Conservation (phyloP, 30 jellyfish, hydroid and myxozoan genomes). For the Cassiopea andromeda region DNA sequence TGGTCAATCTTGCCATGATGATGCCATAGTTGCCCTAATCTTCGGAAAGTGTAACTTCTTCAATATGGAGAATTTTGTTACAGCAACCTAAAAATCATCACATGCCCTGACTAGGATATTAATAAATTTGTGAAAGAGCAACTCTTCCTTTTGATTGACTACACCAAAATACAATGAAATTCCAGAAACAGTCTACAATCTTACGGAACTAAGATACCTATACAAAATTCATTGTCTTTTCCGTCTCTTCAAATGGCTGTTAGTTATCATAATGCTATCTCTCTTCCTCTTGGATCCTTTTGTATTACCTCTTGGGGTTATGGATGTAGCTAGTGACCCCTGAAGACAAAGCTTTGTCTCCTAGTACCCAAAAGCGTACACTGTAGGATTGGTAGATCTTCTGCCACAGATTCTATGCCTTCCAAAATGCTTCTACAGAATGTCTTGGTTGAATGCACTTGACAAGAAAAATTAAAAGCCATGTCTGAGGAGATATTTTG, state of each 20-base stretch:
- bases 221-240: neutral
- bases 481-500: slow-evolving; percentile 4
- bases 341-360: no score
- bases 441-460: slow-evolving; percentile 15
- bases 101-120: neutral
- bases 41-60: no score
- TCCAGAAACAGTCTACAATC: neutral
- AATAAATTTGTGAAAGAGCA: neutral
- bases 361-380: neutral
- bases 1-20: no score
- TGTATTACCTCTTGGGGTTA: no score
- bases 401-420: slow-evolving; percentile 8
- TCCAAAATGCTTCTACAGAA: slow-evolving; percentile 22
- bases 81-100: no score
- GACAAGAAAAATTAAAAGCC: neutral
- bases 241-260: slow-evolving; percentile 18
- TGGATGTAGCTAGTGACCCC: no score
- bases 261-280: slow-evolving; percentile 7
- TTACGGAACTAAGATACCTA: neutral
- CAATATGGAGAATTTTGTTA: no score
- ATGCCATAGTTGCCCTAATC: no score
- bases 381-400: no score
- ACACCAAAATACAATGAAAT: no score
- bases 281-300: no score
- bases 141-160: no score